These are phyloP conservation scores for Plagiodera versicolora DNA, from an alignment of 2,888 invertebrate genomes.

Conservation along the genomic window DNA sequence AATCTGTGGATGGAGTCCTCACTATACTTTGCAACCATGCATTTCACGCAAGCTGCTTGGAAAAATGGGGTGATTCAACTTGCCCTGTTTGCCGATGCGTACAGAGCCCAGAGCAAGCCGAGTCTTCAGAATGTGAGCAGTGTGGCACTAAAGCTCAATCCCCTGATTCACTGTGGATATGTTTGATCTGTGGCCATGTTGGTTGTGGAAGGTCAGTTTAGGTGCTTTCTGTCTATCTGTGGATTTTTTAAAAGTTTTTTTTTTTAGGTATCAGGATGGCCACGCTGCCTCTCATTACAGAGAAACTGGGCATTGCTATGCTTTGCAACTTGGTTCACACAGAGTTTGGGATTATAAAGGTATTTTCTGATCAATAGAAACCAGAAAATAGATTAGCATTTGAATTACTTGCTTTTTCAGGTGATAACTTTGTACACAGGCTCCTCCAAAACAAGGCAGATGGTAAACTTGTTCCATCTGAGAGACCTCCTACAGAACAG, in stretches of 20 bases:
- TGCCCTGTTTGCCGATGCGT: slow-evolving; percentile 94
- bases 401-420: slow-evolving; percentile 22
- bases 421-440: slow-evolving; percentile 64
- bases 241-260: too few species aligned
- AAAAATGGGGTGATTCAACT: slow-evolving; percentile 95
- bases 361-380: too few species aligned
- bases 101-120: slow-evolving; percentile 61
- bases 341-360: slow-evolving; percentile 99
- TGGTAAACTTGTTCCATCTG: slow-evolving; percentile 88
- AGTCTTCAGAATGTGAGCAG: slow-evolving; percentile 63
- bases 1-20: slow-evolving; percentile 95
- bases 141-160: slow-evolving; percentile 59
- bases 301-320: slow-evolving; percentile 95
- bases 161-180: slow-evolving; percentile 94
- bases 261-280: slow-evolving; percentile 64
- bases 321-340: slow-evolving; percentile 93
- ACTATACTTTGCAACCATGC: slow-evolving; percentile 98
- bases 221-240: background rate
- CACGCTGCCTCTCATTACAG: slow-evolving; percentile 96
- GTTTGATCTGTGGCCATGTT: slow-evolving; percentile 96
- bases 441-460: slow-evolving; percentile 95
- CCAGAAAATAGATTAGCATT: too few species aligned
- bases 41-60: slow-evolving; percentile 93
- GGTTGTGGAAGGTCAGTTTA: slow-evolving; percentile 75
- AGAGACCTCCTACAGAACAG: slow-evolving; percentile 65